Evolutionary conservation across 2,888 invertebrate species (phyloP), one percentile per base, ranked within the genome.

Genomic region (Folsomia manolachei): DNA sequence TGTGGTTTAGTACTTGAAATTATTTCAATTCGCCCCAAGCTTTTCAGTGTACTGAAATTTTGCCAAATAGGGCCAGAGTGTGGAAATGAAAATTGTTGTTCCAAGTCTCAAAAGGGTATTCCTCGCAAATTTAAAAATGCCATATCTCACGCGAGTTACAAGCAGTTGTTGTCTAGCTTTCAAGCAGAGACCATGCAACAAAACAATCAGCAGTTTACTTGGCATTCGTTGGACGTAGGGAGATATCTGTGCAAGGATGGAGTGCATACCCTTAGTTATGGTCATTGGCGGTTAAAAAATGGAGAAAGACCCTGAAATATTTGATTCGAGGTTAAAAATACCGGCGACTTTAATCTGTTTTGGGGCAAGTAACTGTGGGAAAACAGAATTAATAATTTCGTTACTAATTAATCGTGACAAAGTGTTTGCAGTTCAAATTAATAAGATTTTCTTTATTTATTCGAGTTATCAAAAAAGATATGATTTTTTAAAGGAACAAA

Each of bases 241-340:
- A 39, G 39, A 39, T 39, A 39, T 39, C 4, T 39, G 4, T 39
- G 39, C 39, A 39, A 14, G 39, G 39, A 39, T 39, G 39, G 39
- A 39, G 14, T 39, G 4, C 39, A 39, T 14, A 39, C 39, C 39
- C 14, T 39, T 4, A 14, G 7, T 14, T 39, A 9, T 39, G 14
- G 14, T 14, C 39, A 39, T 39, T 39, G 14, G 4, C 39, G 39
- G 39, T 14, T 39, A 39, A 39, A 14, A 39, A 39, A 39, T 39
- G 39, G 39, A 39, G 4, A 39, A 51, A 23, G 52, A 66, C 19
- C 65, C 65, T 21, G 39, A 66, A n/a, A 25, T 66, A 2, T 66
- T 66, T 52, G 52, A 66, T 23, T 39, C 27, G 4, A 39, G 11
- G 21, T 21, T 66, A 9, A 66, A 39, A 51, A 4, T 66, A 7